Evolutionary conservation across 1,140 invertebrate species (phyloP).

Genomic region (Eubasilissa regina): DNA sequence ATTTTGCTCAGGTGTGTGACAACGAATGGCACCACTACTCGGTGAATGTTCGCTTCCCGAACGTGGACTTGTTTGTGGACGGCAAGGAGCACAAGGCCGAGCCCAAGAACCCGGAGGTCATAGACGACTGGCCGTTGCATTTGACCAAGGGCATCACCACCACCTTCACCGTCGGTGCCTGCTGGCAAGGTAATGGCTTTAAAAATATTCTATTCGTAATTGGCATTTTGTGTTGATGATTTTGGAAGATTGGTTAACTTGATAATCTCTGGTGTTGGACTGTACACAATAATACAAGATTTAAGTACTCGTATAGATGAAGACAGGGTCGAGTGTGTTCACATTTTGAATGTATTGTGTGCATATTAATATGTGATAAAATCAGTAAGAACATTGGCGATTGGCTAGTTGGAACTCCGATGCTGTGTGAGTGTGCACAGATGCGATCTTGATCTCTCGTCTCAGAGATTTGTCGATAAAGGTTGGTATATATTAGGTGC

Average conservation of each 20-base stretch:
- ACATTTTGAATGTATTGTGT: no score
- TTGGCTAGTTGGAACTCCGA: no score
- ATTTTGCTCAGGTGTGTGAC: conserved; percentile 86
- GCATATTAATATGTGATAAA: no score
- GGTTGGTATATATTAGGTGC: no score
- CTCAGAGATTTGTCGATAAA: no score
- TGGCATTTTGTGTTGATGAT: not conserved
- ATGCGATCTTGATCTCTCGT: no score
- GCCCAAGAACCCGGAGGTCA: conserved; percentile 94
- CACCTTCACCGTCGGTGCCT: conserved; percentile 94
- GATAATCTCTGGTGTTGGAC: no score
- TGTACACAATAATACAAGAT: no score
- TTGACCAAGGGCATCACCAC: conserved; percentile 95
- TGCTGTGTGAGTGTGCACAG: no score
- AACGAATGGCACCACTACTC: conserved; percentile 99
- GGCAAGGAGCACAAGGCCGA: conserved; percentile 86
- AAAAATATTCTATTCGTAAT: not conserved
- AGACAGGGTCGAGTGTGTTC: no score
- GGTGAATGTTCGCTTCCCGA: conserved; percentile 91
- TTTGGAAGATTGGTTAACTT: not conserved
- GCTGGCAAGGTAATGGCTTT: conserved; percentile 88
- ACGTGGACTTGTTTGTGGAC: conserved; percentile 91
- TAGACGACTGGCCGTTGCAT: conserved; percentile 99
- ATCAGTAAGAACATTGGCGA: no score
- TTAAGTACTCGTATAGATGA: no score